phyloP scores from a whole-genome alignment of 2,888 invertebrate genomes.

The Agonopterix arenella region DNA sequence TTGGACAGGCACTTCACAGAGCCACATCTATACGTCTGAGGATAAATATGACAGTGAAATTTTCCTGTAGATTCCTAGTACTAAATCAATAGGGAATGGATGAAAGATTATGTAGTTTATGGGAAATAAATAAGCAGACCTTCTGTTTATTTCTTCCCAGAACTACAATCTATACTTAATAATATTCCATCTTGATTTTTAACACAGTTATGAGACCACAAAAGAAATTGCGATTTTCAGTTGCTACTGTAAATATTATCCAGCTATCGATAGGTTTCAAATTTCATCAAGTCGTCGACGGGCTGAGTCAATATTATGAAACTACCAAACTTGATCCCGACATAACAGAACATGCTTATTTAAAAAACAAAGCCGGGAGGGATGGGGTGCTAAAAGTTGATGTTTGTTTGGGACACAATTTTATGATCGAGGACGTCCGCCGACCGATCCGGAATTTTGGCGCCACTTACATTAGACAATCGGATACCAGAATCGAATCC shows the following conservation, averaged over 20 bases:
- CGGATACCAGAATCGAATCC: constrained; percentile 59
- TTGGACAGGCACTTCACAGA: no score
- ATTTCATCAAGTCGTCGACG: constrained; percentile 3
- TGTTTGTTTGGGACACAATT: constrained; percentile 64
- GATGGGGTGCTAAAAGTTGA: constrained; percentile 55
- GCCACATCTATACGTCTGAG: no score
- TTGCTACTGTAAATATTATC: neutral
- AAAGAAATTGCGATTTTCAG: neutral
- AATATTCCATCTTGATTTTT: no score
- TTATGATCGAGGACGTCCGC: constrained; percentile 61
- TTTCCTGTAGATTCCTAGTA: no score
- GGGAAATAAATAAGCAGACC: no score
- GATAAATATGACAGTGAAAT: no score
- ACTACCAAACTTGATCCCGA: constrained; percentile 50
- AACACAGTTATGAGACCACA: neutral
- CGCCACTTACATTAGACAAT: constrained; percentile 68
- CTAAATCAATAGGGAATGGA: no score
- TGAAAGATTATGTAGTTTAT: no score
- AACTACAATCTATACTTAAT: no score
- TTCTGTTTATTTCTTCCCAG: no score
- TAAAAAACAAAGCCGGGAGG: constrained; percentile 51
- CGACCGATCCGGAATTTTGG: constrained; percentile 49
- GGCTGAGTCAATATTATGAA: constrained; percentile 47
- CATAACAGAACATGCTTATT: constrained; percentile 60
- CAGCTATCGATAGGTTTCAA: constrained; percentile 4